Percentiles rank a stretch among this genome's conserved stretches.
Evolutionary conservation across 2,797 vertebrate species (phyloP).

Genomic region (Clarias laeviceps): DNA sequence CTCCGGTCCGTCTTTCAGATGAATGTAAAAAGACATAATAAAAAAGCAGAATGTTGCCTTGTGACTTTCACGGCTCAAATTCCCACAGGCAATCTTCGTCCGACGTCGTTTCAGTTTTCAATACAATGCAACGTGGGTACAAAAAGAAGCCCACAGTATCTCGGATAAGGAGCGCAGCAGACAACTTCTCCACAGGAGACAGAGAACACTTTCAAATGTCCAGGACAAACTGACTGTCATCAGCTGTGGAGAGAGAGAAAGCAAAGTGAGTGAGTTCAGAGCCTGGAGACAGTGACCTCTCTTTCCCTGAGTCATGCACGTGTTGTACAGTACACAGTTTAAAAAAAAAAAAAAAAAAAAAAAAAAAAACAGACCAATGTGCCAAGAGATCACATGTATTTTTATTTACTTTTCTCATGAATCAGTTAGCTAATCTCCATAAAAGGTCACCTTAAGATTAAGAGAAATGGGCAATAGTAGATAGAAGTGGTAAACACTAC

Average conservation of each 20-base stretch:
- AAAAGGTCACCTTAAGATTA: slow-evolving; percentile 40
- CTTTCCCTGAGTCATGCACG: neutral
- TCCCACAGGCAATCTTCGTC: neutral
- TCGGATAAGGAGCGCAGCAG: slow-evolving; percentile 19
- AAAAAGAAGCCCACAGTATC: slow-evolving; percentile 8
- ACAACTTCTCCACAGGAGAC: slow-evolving; percentile 25
- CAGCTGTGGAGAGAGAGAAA: slow-evolving; percentile 37
- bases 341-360: too few species aligned
- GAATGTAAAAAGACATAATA: neutral
- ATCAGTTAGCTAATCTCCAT: slow-evolving; percentile 16
- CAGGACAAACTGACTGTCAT: slow-evolving; percentile 61
- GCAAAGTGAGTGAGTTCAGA: slow-evolving; percentile 12
- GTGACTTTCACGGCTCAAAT: neutral
- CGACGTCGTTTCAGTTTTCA: slow-evolving; percentile 18
- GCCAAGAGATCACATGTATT: slow-evolving; percentile 19
- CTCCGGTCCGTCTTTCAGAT: neutral
- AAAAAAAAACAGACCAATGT: neutral
- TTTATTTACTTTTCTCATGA: slow-evolving; percentile 53
- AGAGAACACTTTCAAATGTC: slow-evolving; percentile 53
- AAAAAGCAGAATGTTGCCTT: slow-evolving; percentile 3
- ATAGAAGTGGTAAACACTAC: neutral
- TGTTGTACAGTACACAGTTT: slow-evolving; percentile 12
- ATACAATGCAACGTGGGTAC: slow-evolving; percentile 20
- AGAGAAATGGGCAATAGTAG: neutral
- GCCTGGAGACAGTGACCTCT: neutral